phyloP scores from a whole-genome alignment of 1,140 invertebrate genomes.

The Goniozus legneri region DNA sequence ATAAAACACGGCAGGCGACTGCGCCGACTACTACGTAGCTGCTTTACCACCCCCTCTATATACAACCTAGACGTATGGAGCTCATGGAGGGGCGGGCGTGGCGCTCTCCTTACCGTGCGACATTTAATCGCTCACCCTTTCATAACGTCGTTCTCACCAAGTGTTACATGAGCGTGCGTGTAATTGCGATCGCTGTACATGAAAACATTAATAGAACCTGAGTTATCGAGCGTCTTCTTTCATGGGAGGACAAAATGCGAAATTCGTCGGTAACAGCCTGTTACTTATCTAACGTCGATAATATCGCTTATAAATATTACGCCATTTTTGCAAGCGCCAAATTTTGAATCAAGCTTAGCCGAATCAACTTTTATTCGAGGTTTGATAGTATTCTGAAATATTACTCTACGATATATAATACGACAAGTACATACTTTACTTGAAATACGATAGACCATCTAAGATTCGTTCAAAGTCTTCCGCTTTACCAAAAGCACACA shows the following conservation, averaged over 20 bases:
- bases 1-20: constrained; percentile 47
- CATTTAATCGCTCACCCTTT: background rate
- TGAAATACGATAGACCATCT: constrained; percentile 20
- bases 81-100: constrained; percentile 39
- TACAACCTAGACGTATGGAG: background rate
- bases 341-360: too few species aligned
- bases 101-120: constrained; percentile 24
- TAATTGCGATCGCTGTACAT: background rate
- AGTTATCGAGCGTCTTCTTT: background rate
- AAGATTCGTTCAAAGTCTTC: constrained; percentile 28
- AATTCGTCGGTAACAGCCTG: too few species aligned
- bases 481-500: constrained; percentile 27
- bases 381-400: too few species aligned
- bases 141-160: background rate
- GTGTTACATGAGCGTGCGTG: background rate
- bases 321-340: background rate
- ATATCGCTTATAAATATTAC: too few species aligned
- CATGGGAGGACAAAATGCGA: too few species aligned
- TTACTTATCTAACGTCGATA: too few species aligned
- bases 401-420: too few species aligned
- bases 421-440: too few species aligned
- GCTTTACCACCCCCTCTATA: constrained; percentile 24
- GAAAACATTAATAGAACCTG: constrained; percentile 2
- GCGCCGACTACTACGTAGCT: constrained; percentile 33
- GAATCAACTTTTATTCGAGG: too few species aligned